These are phyloP conservation scores for Talpa occidentalis DNA, from an alignment of 2,113 vertebrate genomes.

Conservation along the genomic window DNA sequence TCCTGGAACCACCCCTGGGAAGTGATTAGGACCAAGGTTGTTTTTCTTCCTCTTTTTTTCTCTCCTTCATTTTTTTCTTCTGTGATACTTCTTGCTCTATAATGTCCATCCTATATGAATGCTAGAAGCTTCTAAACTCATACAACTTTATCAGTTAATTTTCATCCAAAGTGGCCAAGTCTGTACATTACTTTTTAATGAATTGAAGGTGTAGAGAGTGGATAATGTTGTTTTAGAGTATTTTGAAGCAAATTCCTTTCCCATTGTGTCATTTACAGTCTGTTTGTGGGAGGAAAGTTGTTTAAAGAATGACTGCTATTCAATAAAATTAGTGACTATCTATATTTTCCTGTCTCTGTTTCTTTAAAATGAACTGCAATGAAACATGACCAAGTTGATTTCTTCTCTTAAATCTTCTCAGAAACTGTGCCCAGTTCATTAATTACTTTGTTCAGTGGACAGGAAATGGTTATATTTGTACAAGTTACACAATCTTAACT, in stretches of 20 bases:
- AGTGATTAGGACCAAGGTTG: background rate
- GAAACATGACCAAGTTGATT: constrained; percentile 44
- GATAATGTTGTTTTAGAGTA: constrained; percentile 25
- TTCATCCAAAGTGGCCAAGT: constrained; percentile 2
- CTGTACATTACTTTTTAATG: background rate
- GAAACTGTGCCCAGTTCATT: constrained; percentile 80
- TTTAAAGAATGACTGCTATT: background rate
- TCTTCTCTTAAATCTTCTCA: constrained; percentile 73
- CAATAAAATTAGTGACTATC: background rate
- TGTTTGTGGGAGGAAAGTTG: background rate
- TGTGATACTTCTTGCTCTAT: background rate
- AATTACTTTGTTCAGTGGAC: constrained; percentile 84
- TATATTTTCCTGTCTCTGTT: constrained; percentile 35
- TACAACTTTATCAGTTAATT: background rate
- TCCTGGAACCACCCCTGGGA: background rate
- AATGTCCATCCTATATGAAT: background rate
- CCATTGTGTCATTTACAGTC: constrained; percentile 30
- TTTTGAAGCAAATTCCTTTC: constrained; percentile 21
- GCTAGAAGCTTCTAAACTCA: background rate
- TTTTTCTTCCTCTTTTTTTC: background rate
- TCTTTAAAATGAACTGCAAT: constrained; percentile 51
- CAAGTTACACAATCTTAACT: constrained; percentile 88
- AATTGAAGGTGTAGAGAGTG: background rate
- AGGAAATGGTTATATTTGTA: constrained; percentile 92
- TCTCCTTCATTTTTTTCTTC: background rate